Evolutionary conservation across 1,140 invertebrate genomes (phyloP), one percentile per base, ranked within the genome.

Genomic region (Rhizoglyphus robini): DNA sequence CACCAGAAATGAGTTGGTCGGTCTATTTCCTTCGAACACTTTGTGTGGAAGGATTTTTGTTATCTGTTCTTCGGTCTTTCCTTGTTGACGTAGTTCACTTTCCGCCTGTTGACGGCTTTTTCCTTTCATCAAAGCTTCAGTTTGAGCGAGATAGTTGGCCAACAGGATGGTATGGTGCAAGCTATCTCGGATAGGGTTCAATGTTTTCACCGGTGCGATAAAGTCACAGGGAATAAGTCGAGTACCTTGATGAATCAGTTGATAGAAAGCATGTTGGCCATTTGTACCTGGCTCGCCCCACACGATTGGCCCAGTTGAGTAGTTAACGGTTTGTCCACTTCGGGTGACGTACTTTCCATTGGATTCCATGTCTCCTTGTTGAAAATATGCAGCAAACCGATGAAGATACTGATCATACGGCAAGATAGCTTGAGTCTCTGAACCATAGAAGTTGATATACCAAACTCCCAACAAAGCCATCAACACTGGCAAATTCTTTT

Each of bases 311-410:
- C 94, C 94, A 8, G 93, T 96, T 31, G 76, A 80, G 75, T 93
- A 94, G 70, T 84, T 76, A 0, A 91, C 92, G 20, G 74, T 75
- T 41, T 82, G 74, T 0, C 90, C 90, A 68, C 81, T 81, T 46
- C 86, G 81, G 11, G 88, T 95, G 0, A 84, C 76, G 72, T 77
- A 79, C 80, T 99, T 99, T 71, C 96, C 96, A 80, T 99, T 99
- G 67, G 91, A 96, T 78, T 99, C 96, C 96, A 99, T 99, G 75
- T 99, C 96, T 13, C 95, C 96, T 81, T 99, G 96, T 79, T 99
- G 96, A 78, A 99, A 98, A 77, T 99, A 99, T 13, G 96, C 95
- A 41, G 96, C 90, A 79, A 99, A 98, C 73, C 95, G 84, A 74
- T 99, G 96, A 68, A 99, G 76, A 76, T 99, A 99, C 78, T 99